A percentile compares a stretch with the other conserved stretches of the same genome.
Conservation (phyloP, 2,797 vertebrate species). For the Falco columbarius region DNA sequence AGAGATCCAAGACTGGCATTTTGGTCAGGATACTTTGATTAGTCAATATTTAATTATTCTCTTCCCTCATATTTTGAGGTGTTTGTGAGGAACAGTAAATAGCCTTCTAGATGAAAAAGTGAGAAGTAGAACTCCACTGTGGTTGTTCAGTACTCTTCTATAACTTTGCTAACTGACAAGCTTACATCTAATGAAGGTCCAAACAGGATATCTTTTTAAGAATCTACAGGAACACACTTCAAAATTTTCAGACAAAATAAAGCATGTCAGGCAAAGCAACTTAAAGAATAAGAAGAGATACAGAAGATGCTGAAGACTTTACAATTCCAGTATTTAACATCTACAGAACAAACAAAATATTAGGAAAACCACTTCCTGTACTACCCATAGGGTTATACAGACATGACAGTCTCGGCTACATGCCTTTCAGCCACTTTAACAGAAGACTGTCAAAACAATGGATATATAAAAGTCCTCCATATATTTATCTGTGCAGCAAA, state of each 20-base stretch:
- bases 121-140: background rate
- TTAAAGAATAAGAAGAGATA: background rate
- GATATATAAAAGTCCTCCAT: background rate
- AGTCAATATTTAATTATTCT: background rate
- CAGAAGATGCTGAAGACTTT: background rate
- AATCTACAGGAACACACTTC: background rate
- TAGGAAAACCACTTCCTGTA: background rate
- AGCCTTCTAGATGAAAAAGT: background rate
- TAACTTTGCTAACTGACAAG: background rate
- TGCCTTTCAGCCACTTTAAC: background rate
- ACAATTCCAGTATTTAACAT: background rate
- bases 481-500: background rate
- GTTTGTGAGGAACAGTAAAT: background rate
- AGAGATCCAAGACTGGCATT: background rate
- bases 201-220: background rate
- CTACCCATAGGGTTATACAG: background rate
- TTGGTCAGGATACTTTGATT: background rate
- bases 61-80: background rate
- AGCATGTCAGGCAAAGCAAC: background rate
- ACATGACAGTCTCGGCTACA: background rate
- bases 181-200: background rate
- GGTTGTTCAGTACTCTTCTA: background rate
- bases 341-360: background rate
- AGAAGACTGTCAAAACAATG: background rate
- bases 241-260: background rate